These are phyloP conservation scores for Lysandra coridon DNA, from an alignment of 2,888 invertebrate species.

Conservation along the genomic window DNA sequence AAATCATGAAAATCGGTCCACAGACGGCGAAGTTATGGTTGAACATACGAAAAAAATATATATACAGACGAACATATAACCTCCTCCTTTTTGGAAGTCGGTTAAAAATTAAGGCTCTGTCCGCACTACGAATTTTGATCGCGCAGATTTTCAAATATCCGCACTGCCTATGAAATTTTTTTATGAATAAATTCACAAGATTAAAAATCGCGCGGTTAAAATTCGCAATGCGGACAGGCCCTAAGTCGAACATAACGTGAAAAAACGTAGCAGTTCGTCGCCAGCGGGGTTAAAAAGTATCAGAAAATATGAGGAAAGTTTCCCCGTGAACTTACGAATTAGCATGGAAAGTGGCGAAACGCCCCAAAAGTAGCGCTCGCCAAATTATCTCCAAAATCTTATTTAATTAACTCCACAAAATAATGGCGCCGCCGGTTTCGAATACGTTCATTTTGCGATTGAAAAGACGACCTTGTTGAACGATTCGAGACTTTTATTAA, in stretches of 20 bases:
- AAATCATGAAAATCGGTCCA: too few relatives aligned
- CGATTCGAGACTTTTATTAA: neutral
- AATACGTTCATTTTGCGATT: neutral
- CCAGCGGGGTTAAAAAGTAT: neutral
- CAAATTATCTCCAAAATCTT: constrained; percentile 2
- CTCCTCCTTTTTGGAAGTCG: too few relatives aligned
- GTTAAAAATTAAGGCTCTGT: too few relatives aligned
- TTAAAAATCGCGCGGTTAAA: too few relatives aligned
- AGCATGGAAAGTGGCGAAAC: neutral
- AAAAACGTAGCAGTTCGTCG: neutral
- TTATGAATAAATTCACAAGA: too few relatives aligned
- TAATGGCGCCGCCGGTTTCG: constrained; percentile 1
- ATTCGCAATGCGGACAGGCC: too few relatives aligned
- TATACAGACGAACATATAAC: too few relatives aligned
- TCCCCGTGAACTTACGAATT: neutral
- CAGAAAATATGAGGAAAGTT: neutral
- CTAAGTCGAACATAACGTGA: neutral
- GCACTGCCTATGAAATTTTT: too few relatives aligned
- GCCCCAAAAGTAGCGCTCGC: neutral
- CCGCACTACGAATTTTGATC: too few relatives aligned
- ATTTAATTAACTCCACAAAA: constrained; percentile 8
- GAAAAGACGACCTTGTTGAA: neutral
- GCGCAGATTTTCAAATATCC: too few relatives aligned
- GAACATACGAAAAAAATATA: too few relatives aligned
- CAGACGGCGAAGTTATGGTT: too few relatives aligned